phyloP scores from a whole-genome alignment of 53 echinoderm and acorn worm species.

The Stichopus horrens region DNA sequence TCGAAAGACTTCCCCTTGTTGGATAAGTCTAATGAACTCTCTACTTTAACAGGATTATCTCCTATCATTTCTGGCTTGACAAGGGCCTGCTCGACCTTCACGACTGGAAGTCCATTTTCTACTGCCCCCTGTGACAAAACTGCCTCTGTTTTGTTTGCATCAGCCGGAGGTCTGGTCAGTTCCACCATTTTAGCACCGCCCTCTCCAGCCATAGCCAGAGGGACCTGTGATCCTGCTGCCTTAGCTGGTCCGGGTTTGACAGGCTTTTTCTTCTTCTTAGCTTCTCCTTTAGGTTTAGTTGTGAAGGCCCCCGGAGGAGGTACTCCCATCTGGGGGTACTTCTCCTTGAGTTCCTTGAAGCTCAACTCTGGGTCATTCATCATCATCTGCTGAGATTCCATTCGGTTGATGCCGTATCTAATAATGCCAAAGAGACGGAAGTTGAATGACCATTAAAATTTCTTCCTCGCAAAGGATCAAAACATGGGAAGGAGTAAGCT shows the following conservation, averaged over 20 bases:
- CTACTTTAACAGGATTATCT: not conserved
- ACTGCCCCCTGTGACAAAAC: not conserved
- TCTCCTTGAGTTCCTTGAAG: conserved; percentile 91
- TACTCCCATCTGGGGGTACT: conserved; percentile 70
- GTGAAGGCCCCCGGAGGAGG: conserved; percentile 59
- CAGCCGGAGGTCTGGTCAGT: conserved; percentile 7
- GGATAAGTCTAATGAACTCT: not conserved
- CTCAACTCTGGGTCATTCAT: conserved; percentile 86
- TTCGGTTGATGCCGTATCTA: conserved; percentile 94
- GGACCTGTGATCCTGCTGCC: not conserved
- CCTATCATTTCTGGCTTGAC: not conserved
- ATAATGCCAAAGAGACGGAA: not conserved
- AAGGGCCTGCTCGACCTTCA: not conserved
- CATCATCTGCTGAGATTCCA: conserved; percentile 93
- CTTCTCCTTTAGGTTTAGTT: conserved; percentile 32
- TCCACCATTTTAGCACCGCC: conserved; percentile 26
- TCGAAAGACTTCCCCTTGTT: not conserved
- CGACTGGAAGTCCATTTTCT: not conserved
- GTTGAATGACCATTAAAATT: not conserved
- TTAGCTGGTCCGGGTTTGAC: conserved; percentile 25
- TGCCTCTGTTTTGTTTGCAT: conserved; percentile 5
- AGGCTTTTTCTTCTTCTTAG: conserved; percentile 43
- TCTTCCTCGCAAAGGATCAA: not conserved
- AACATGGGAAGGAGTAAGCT: too few species aligned
- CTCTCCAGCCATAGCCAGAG: conserved; percentile 17